phyloP scores from a whole-genome alignment of 2,113 vertebrate genomes.

The Pelobates fuscus region DNA sequence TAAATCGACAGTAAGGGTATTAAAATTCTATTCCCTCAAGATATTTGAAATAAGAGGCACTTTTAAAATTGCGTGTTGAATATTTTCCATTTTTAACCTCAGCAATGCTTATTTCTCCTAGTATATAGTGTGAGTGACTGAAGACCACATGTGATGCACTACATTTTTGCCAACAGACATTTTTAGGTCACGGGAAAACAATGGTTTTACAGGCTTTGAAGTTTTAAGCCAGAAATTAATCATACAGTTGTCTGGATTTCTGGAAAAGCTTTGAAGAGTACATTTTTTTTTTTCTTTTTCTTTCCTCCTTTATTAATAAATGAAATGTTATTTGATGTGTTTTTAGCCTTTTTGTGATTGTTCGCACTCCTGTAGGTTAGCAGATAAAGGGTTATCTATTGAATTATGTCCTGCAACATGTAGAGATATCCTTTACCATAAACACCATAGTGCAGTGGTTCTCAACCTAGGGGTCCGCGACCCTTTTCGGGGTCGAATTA shows the following conservation, averaged over 20 bases:
- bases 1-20: slow-evolving; percentile 52
- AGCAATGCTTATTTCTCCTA: neutral
- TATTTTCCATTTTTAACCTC: slow-evolving; percentile 3
- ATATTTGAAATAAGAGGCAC: slow-evolving; percentile 40
- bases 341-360: too few species aligned
- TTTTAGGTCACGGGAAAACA: slow-evolving; percentile 56
- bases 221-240: slow-evolving; percentile 56
- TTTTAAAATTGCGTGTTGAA: slow-evolving; percentile 5
- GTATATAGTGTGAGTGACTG: neutral
- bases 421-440: too few species aligned
- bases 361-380: too few species aligned
- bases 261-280: slow-evolving; percentile 39
- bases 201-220: slow-evolving; percentile 57
- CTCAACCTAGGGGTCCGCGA: too few species aligned
- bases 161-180: slow-evolving; percentile 20
- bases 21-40: slow-evolving; percentile 47
- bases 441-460: too few species aligned
- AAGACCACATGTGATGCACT: neutral
- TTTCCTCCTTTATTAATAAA: too few species aligned
- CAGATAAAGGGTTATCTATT: too few species aligned
- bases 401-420: too few species aligned
- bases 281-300: too few species aligned
- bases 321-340: too few species aligned
- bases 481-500: too few species aligned
- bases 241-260: slow-evolving; percentile 44